Conservation (phyloP, 2,888 invertebrate species). For the Linnaemya tessellans region DNA sequence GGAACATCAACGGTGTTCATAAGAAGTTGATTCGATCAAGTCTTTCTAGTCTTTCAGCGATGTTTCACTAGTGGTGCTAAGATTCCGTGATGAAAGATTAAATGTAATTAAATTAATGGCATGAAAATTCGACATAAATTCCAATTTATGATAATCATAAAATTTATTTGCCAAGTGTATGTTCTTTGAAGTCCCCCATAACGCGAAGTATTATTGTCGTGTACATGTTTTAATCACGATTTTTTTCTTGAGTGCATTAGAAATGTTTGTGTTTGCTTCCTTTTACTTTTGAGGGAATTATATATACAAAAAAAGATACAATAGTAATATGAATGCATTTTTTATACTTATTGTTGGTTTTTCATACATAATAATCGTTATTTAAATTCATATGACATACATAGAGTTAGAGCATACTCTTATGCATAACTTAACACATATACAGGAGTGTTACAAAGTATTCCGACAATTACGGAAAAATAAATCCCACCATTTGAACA, state of each 20-base stretch:
- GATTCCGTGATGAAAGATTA: too few species aligned
- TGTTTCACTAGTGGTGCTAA: too few species aligned
- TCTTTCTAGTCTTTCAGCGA: too few species aligned
- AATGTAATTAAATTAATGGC: too few species aligned
- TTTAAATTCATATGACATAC: slow-evolving; percentile 52
- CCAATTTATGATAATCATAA: not conserved
- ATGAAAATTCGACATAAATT: too few species aligned
- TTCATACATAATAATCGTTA: slow-evolving; percentile 59
- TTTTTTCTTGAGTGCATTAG: slow-evolving; percentile 51
- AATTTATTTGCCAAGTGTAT: not conserved
- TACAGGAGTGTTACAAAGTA: not conserved
- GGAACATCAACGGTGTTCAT: too few species aligned
- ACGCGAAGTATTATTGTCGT: not conserved
- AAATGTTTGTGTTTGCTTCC: slow-evolving; percentile 40
- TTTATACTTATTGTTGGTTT: slow-evolving; percentile 48
- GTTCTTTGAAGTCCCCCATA: not conserved
- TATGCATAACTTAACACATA: not conserved
- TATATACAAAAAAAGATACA: not conserved
- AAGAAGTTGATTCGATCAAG: too few species aligned
- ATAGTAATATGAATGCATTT: slow-evolving; percentile 50
- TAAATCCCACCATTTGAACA: not conserved
- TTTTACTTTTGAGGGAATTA: slow-evolving; percentile 44
- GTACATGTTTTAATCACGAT: slow-evolving; percentile 34
- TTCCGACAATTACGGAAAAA: not conserved
- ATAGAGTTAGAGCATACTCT: not conserved